Evolutionary conservation across 2,113 vertebrate species (phyloP).

Genomic region (Heloderma charlesbogerti): DNA sequence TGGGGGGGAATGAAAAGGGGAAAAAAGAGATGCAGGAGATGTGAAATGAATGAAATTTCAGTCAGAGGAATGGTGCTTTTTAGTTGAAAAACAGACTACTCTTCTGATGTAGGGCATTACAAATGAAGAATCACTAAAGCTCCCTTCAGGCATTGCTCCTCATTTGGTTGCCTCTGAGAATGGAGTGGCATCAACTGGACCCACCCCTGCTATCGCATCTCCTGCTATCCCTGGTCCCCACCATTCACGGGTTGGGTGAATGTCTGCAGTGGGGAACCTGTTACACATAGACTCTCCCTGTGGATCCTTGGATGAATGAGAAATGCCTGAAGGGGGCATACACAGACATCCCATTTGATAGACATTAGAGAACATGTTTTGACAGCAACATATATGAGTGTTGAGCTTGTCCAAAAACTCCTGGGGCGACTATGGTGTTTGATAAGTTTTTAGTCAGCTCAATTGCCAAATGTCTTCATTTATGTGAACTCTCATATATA

Average conservation of each 20-base stretch:
- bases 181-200: no score
- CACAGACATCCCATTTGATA: background rate
- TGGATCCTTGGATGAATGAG: no score
- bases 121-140: background rate
- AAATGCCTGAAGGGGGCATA: background rate
- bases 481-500: no score
- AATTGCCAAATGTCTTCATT: no score
- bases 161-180: no score
- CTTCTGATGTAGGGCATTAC: background rate
- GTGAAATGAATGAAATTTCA: no score
- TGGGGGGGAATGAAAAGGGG: background rate
- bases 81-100: background rate
- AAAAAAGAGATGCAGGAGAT: background rate
- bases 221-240: no score
- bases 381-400: background rate
- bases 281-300: no score
- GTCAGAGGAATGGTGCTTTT: background rate
- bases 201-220: no score
- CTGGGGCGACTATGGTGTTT: no score
- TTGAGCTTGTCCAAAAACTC: background rate
- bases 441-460: no score
- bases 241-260: background rate
- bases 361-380: background rate
- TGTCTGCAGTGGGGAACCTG: no score
- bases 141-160: background rate